Evolutionary conservation across 2,888 invertebrate genomes (phyloP), one percentile per base, ranked within the genome.

Genomic region (Drosophila robusta): DNA sequence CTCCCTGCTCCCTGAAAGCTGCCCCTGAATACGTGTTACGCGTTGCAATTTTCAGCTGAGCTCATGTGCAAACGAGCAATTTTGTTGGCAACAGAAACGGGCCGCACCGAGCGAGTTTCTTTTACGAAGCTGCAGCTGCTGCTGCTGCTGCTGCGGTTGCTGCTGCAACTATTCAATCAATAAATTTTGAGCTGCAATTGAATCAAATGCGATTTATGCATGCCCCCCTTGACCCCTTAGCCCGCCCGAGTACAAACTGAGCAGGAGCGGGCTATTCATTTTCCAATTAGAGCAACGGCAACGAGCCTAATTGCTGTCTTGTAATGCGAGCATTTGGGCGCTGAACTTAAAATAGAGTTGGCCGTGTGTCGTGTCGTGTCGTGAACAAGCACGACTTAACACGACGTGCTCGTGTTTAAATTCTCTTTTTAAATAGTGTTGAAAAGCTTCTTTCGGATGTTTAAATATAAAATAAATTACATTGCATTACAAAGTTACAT

Each of bases 21-120:
- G 8, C 12, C 24, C 8, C 12, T 47, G 42, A 63, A 74, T 90
- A 90, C 90, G 89, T 90, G 89, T 86, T 81, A 69, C 73, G 89
- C 74, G 87, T 83, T 80, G 75, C 79, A 89, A 90, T 87, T 86
- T 90, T 84, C 89, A 81, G 89, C 90, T 89, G 90, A 90, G 89
- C 86, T 90, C 89, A 87, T 89, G 84, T 77, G 78, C 82, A 81
- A 83, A 85, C 82, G 85, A 87, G 63, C 66, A 67, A 72, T 85
- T 83, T 77, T 57, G 56, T 54, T 67, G 73, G 74, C 58, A 57
- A 72, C 38, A 22, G 41, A 72, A 56, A 51, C 63, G 67, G 65
- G 49, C 65, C 57, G 57, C 64, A 66, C 54, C 65, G 69, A 41
- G 26, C 11, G 18, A 51, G 42, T 57, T 65, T 64, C 56, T 73